Evolutionary conservation across 1,140 invertebrate genomes (phyloP).

Genomic region (Halictus rubicundus): DNA sequence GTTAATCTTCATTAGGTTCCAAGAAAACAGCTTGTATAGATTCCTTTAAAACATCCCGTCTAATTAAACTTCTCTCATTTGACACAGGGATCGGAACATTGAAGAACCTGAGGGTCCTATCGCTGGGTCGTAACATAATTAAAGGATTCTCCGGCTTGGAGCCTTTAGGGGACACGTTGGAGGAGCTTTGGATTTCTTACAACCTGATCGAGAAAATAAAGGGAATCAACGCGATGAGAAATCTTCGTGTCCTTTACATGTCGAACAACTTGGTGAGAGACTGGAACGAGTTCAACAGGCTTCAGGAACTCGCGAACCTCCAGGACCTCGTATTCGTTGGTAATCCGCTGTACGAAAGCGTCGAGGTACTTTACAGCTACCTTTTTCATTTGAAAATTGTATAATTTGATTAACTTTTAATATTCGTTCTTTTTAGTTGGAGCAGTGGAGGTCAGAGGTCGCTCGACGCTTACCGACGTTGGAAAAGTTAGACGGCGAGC

Average conservation of each 20-base stretch:
- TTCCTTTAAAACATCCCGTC: too few relatives aligned
- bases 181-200: slow-evolving; percentile 97
- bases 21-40: too few relatives aligned
- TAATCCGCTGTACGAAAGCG: slow-evolving; percentile 91
- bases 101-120: slow-evolving; percentile 91
- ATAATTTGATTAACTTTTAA: background rate
- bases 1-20: too few relatives aligned
- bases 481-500: slow-evolving; percentile 93
- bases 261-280: slow-evolving; percentile 95
- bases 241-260: slow-evolving; percentile 91
- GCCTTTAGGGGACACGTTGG: slow-evolving; percentile 90
- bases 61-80: background rate
- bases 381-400: background rate
- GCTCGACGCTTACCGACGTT: slow-evolving; percentile 88
- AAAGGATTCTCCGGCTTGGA: slow-evolving; percentile 94
- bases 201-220: slow-evolving; percentile 97
- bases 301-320: slow-evolving; percentile 86
- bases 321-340: slow-evolving; percentile 90
- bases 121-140: slow-evolving; percentile 93
- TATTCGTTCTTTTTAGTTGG: slow-evolving; percentile 62
- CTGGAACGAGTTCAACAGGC: slow-evolving; percentile 91
- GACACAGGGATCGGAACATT: slow-evolving; percentile 84
- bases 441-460: slow-evolving; percentile 87
- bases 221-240: slow-evolving; percentile 90
- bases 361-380: slow-evolving; percentile 79